Conservation (phyloP, 2,797 vertebrate species). For the Catostomus latipinnis region DNA sequence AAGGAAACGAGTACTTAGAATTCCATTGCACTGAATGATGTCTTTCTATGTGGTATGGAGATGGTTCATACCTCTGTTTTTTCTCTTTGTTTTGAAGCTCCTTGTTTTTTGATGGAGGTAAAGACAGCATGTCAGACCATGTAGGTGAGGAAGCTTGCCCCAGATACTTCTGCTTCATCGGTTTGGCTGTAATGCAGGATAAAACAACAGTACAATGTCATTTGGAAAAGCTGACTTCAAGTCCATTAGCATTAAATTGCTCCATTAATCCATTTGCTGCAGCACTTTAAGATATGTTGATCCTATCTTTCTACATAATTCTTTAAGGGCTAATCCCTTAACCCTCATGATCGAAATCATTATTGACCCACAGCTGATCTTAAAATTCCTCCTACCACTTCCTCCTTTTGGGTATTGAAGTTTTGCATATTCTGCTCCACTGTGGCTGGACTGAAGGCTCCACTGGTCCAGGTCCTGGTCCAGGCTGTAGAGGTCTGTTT, state of each 20-base stretch:
- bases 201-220: slow-evolving; percentile 11
- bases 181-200: slow-evolving; percentile 70
- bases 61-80: slow-evolving; percentile 69
- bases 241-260: slow-evolving; percentile 2
- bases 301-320: slow-evolving; percentile 30
- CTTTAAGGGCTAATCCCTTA: slow-evolving; percentile 19
- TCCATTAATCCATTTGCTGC: neutral
- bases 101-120: slow-evolving; percentile 80
- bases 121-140: slow-evolving; percentile 91
- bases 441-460: slow-evolving; percentile 82
- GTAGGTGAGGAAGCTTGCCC: slow-evolving; percentile 80
- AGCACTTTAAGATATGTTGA: slow-evolving; percentile 18
- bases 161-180: slow-evolving; percentile 77
- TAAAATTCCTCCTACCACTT: slow-evolving; percentile 72
- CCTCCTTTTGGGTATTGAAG: slow-evolving; percentile 82
- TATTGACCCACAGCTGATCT: neutral
- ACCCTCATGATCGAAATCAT: slow-evolving; percentile 27
- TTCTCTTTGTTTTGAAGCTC: slow-evolving; percentile 75
- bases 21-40: neutral
- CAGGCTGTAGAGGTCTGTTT: slow-evolving; percentile 69
- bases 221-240: neutral
- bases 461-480: slow-evolving; percentile 78
- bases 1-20: too few species aligned
- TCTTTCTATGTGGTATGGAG: neutral
- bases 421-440: slow-evolving; percentile 85